Base-by-base conservation (phyloP, 2,888 invertebrate genomes). In the Cryptus viduatorius region DNA sequence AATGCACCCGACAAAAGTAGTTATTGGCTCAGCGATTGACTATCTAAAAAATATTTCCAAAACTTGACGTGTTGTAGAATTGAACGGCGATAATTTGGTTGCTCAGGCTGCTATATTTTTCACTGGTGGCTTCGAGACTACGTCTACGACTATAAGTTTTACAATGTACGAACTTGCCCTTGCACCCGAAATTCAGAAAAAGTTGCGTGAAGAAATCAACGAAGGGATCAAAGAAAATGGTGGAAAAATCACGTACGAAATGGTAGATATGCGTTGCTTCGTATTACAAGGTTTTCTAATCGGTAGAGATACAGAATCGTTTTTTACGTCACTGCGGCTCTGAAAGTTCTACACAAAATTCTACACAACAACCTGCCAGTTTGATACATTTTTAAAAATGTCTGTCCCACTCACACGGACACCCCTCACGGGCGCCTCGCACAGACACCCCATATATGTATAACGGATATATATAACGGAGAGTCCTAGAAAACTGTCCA, bases 41-140 rank as follows among this genome's bases (percentile, higher is more conserved):
- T 2, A 29, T 61, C 8, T 7, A 1, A 14, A 14, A 31, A 59
- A 16, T 68, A 5, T 48, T 29, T 37, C 10, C n/a, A 1, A 7
- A 37, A 7, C 37, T n/a, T 42, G 10, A 12, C n/a, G 92, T 68
- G 92, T 67, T 83, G 31, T 61, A 92, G 92, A 88, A 69, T 90
- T 91, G 56, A 88, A 89, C 4, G 92, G 90, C 0, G 92, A 92
- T 37, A 89, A 89, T 75, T 86, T 92, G 37, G 84, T 91, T 4
- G 89, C 89, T 3, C 92, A 92, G 75, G 90, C 91, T 0, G 88
- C 88, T 0, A 78, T 90, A 4, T 92, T 92, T 65, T 92, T 92
- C 76, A 86, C 86, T 3, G 92, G 87, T 19, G 92, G 92, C 14
- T 92, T 90, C n/a, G 92, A 92, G 86, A 91, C 92, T 0, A 88